Evolutionary conservation across 2,113 vertebrate genomes (phyloP).

Genomic region (Lampris incognitus): DNA sequence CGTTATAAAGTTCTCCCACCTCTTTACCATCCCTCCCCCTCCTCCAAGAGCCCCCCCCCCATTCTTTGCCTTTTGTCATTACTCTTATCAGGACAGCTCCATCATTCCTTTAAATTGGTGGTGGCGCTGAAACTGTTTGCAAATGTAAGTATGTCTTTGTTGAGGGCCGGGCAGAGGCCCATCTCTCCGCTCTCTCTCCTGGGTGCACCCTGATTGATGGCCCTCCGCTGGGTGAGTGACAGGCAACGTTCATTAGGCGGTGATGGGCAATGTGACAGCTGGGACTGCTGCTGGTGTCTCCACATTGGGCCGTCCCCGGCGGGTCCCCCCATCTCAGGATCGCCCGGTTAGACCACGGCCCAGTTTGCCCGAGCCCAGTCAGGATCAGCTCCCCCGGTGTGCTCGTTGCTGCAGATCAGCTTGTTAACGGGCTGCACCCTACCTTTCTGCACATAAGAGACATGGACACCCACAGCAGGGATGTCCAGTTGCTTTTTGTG

Average conservation of each 20-base stretch:
- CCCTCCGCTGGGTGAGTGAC: conserved; percentile 83
- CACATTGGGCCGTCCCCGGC: conserved; percentile 32
- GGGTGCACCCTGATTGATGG: conserved; percentile 82
- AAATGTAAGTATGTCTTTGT: conserved; percentile 84
- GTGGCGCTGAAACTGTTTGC: conserved; percentile 77
- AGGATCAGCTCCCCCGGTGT: conserved; percentile 22
- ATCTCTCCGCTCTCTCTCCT: conserved; percentile 75
- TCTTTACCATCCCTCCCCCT: conserved; percentile 68
- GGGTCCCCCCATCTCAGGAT: conserved; percentile 42
- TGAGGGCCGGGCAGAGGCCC: conserved; percentile 62
- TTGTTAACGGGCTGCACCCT: conserved; percentile 43
- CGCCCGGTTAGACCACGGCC: conserved; percentile 35
- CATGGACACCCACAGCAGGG: neutral
- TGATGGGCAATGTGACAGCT: conserved; percentile 75
- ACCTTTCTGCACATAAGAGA: neutral
- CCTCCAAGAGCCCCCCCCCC: conserved; percentile 51
- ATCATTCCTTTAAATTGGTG: conserved; percentile 80
- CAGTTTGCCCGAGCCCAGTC: conserved; percentile 37
- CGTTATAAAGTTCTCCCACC: conserved; percentile 82
- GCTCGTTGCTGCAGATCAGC: conserved; percentile 53
- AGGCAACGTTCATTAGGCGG: conserved; percentile 74
- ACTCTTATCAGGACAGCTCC: conserved; percentile 83
- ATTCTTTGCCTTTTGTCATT: conserved; percentile 79
- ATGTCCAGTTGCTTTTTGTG: neutral
- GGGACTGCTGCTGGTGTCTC: conserved; percentile 36